Evolutionary conservation across 1,140 invertebrate species (phyloP).

Genomic region (Zaprionus vittiger): DNA sequence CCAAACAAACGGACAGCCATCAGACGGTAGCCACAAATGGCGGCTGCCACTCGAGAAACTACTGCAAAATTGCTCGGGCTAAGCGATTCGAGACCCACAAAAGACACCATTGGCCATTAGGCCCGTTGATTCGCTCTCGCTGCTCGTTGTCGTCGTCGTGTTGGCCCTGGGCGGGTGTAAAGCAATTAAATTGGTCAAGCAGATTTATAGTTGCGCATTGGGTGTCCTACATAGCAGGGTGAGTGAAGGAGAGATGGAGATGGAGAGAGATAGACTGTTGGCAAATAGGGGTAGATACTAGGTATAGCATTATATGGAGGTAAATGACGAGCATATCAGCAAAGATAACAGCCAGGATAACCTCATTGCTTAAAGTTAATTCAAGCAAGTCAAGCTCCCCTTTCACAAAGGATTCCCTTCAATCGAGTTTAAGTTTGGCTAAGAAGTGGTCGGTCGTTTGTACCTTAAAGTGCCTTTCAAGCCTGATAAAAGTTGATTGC

Average conservation of each 20-base stretch:
- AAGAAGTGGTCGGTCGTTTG: too few species aligned
- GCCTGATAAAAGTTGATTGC: too few species aligned
- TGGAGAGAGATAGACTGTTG: background rate
- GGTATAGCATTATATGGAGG: background rate
- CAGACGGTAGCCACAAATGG: conserved; percentile 69
- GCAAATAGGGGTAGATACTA: background rate
- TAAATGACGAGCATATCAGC: background rate
- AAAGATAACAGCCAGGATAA: background rate
- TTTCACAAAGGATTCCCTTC: rapidly evolving
- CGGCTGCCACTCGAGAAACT: conserved; percentile 55
- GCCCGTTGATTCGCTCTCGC: conserved; percentile 14
- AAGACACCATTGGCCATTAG: conserved; percentile 45
- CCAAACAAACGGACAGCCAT: conserved; percentile 80
- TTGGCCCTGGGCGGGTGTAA: conserved; percentile 45
- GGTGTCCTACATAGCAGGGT: conserved; percentile 12
- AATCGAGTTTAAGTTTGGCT: too few species aligned
- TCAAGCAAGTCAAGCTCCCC: background rate
- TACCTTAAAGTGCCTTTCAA: too few species aligned
- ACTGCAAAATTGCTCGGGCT: conserved; percentile 43
- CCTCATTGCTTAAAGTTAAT: background rate
- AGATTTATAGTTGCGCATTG: conserved; percentile 15
- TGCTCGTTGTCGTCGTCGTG: conserved; percentile 14
- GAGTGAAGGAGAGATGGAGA: background rate
- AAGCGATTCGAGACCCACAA: conserved; percentile 39
- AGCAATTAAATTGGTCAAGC: conserved; percentile 50